phyloP scores from a whole-genome alignment of 92 coral and sea anemone genomes.

The Desmophyllum pertusum region DNA sequence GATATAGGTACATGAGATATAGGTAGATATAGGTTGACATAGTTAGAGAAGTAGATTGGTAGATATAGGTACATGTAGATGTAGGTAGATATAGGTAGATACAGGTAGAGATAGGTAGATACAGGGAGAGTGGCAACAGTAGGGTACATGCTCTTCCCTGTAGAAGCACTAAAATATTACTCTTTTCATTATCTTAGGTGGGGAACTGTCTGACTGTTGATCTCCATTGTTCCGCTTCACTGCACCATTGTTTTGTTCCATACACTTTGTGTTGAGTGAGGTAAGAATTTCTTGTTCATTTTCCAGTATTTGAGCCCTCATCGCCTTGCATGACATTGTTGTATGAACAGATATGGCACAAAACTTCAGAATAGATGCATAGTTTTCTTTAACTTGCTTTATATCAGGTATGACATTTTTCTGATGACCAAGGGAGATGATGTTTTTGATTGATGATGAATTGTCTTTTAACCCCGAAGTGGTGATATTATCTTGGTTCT shows the following conservation, averaged over 20 bases:
- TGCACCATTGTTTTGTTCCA: neutral
- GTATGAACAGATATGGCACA: neutral
- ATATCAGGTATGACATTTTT: slow-evolving; percentile 1
- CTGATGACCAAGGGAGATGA: slow-evolving; percentile 2
- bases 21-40: no score
- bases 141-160: no score
- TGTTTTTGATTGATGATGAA: neutral
- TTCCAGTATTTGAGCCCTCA: neutral
- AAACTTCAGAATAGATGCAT: neutral
- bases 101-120: no score
- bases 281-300: slow-evolving; percentile 13
- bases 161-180: no score
- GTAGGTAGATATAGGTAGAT: no score
- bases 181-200: no score
- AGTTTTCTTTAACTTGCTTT: slow-evolving; percentile 11
- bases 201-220: neutral
- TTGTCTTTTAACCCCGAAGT: slow-evolving; percentile 27
- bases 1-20: no score
- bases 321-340: neutral
- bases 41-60: no score
- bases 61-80: no score
- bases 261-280: neutral
- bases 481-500: neutral
- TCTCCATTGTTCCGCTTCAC: neutral
- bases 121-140: no score